Evolutionary conservation across 2,113 vertebrate species (phyloP).

Genomic region (Pyrgilauda ruficollis): DNA sequence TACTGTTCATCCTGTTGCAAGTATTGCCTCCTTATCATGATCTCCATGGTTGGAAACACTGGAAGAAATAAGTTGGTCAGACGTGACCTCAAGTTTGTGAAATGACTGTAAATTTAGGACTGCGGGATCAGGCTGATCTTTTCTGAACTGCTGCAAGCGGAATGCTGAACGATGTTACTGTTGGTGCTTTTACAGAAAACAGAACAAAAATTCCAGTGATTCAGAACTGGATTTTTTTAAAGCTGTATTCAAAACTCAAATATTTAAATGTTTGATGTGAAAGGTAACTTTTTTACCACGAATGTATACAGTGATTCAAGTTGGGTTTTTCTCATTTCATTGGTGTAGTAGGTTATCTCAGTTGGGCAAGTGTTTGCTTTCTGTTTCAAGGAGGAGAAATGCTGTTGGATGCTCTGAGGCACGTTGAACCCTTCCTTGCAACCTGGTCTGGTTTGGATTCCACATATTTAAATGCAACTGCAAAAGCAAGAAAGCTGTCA

Average conservation of each 20-base stretch:
- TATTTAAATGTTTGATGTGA: conserved; percentile 63
- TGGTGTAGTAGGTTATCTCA: neutral
- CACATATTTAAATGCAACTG: neutral
- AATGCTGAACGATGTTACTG: conserved; percentile 56
- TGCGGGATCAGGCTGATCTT: conserved; percentile 27
- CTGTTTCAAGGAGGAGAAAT: neutral
- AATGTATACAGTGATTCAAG: neutral
- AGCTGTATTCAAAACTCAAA: conserved; percentile 53
- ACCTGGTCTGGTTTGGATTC: neutral
- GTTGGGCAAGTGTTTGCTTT: neutral
- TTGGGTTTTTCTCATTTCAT: neutral
- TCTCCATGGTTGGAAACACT: conserved; percentile 20
- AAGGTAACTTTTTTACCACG: neutral
- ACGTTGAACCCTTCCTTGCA: neutral
- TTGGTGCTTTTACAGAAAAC: conserved; percentile 74
- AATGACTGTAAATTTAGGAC: conserved; percentile 33
- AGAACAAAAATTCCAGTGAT: conserved; percentile 76
- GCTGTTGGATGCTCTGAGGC: neutral
- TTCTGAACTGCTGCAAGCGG: neutral
- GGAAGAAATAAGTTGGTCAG: conserved; percentile 21
- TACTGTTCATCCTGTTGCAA: neutral
- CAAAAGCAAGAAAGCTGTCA: neutral
- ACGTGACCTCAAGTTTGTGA: conserved; percentile 43
- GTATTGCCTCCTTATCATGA: neutral
- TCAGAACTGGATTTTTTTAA: conserved; percentile 67